These are phyloP conservation scores for Caloenas nicobarica DNA, from an alignment of 2,113 vertebrate species.

Conservation along the genomic window DNA sequence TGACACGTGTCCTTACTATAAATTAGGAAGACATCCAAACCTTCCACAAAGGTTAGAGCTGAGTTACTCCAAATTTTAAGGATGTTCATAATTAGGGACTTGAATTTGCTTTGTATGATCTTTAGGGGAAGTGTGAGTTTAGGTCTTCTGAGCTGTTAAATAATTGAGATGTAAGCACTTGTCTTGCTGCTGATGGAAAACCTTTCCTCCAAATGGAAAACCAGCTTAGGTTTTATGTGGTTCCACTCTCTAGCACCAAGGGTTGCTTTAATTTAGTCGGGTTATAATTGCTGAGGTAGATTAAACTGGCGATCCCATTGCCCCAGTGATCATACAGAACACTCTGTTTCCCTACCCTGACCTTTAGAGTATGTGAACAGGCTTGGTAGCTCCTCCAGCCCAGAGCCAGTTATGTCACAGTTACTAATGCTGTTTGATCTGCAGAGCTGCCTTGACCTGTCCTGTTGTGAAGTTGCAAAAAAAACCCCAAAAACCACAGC, in stretches of 20 bases:
- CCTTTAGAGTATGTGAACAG: not conserved
- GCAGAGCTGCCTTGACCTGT: not conserved
- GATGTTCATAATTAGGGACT: not conserved
- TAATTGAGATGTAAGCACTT: accelerated
- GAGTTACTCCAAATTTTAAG: not conserved
- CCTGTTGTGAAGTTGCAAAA: too few species aligned
- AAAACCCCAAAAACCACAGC: not conserved
- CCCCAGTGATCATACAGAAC: not conserved
- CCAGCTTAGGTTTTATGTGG: not conserved
- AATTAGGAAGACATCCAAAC: not conserved
- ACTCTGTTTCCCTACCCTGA: not conserved
- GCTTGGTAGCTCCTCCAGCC: not conserved
- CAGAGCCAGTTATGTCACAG: not conserved
- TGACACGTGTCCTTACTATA: not conserved
- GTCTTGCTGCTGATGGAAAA: not conserved
- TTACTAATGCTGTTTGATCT: not conserved
- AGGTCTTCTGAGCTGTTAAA: not conserved
- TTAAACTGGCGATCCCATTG: not conserved
- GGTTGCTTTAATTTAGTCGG: not conserved
- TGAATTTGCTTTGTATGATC: not conserved
- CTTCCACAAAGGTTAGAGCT: not conserved
- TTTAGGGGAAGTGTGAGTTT: not conserved
- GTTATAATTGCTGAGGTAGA: not conserved
- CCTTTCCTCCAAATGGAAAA: not conserved
- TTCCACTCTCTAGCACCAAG: not conserved